Evolutionary conservation across 2,797 vertebrate genomes (phyloP).

Genomic region (Florisuga fusca): DNA sequence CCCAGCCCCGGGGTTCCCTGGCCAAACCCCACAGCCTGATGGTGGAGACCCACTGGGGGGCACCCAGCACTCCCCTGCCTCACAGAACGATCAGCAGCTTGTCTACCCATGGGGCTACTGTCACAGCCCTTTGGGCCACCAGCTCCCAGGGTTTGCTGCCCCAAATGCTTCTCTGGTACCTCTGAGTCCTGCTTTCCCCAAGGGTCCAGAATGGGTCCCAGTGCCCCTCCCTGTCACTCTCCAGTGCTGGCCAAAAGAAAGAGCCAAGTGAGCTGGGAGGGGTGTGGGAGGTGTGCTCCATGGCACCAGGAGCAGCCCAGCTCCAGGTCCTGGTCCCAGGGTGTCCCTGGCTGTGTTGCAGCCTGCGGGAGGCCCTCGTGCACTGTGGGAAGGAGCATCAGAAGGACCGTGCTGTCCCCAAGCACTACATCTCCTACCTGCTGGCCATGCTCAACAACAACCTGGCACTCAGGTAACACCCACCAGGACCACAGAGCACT

Average conservation of each 20-base stretch:
- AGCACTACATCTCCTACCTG: conserved; percentile 90
- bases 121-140: not conserved
- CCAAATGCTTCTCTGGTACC: not conserved
- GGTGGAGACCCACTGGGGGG: not conserved
- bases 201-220: not conserved
- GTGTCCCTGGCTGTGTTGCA: conserved; percentile 38
- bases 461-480: conserved; percentile 88
- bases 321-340: not conserved
- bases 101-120: not conserved
- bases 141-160: not conserved
- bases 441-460: conserved; percentile 93
- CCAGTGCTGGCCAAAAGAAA: not conserved
- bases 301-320: not conserved
- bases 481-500: not conserved
- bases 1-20: not conserved
- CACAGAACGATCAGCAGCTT: not conserved
- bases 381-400: conserved; percentile 87
- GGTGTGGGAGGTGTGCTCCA: not conserved
- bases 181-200: not conserved
- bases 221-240: not conserved
- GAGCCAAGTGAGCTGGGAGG: not conserved
- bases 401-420: conserved; percentile 77
- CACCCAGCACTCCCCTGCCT: not conserved
- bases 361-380: conserved; percentile 89
- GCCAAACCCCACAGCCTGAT: not conserved